phyloP scores from a whole-genome alignment of 2,888 invertebrate species.

The Lymantria monacha region DNA sequence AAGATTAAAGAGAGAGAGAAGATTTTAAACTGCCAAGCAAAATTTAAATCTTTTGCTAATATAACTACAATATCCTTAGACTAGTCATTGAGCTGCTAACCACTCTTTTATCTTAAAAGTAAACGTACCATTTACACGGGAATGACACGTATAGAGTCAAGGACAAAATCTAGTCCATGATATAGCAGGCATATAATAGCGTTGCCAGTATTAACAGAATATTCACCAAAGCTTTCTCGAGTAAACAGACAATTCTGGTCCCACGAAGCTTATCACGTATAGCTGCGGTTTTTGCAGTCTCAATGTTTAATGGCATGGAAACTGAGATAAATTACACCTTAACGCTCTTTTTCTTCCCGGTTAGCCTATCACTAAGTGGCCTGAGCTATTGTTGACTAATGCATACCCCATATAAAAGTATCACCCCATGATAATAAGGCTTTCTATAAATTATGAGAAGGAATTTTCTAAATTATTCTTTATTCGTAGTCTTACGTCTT shows the following conservation, averaged over 20 bases:
- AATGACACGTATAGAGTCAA: too few species aligned
- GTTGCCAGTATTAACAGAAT: not conserved
- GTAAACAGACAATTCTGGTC: constrained; percentile 62
- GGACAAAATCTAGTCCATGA: not conserved
- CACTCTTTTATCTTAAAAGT: too few species aligned
- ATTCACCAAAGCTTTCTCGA: constrained; percentile 42
- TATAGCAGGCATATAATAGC: not conserved
- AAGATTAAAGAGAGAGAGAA: too few species aligned
- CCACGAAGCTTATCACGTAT: constrained; percentile 68
- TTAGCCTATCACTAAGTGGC: constrained; percentile 53
- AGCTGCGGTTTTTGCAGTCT: constrained; percentile 70
- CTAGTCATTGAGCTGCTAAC: too few species aligned
- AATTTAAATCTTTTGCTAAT: too few species aligned
- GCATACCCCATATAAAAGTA: constrained; percentile 5
- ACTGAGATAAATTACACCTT: constrained; percentile 76
- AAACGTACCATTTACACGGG: too few species aligned
- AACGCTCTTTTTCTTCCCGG: constrained; percentile 67
- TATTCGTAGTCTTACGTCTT: too few species aligned
- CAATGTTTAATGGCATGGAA: constrained; percentile 75
- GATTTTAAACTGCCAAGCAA: too few species aligned
- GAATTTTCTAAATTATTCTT: too few species aligned
- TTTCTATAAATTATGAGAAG: too few species aligned
- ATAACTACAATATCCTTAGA: too few species aligned
- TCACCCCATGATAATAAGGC: not conserved
- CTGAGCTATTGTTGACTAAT: constrained; percentile 54